Conservation (phyloP, 2,113 vertebrate species). For the Macaca mulatta region DNA sequence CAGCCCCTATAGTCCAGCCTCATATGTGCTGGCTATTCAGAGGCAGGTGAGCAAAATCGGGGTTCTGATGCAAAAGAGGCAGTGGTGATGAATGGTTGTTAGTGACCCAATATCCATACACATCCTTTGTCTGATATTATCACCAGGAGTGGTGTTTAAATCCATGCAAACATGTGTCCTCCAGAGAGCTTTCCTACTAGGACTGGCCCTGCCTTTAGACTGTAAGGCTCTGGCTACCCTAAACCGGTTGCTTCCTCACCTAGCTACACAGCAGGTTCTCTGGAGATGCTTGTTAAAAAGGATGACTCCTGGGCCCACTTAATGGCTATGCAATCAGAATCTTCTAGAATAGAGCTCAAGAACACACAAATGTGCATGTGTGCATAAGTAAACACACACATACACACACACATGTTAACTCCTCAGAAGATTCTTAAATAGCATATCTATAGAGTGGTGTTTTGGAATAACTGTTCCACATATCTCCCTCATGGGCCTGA, state of each 20-base stretch:
- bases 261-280: background rate
- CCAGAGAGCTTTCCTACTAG: background rate
- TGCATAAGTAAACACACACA: background rate
- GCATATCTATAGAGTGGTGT: background rate
- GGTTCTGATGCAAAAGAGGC: background rate
- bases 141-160: background rate
- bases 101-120: background rate
- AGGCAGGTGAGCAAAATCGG: background rate
- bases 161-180: background rate
- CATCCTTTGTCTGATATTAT: background rate
- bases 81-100: background rate
- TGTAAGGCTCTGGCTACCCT: background rate
- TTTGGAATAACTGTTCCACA: background rate
- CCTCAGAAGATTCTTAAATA: background rate
- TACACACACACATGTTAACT: background rate
- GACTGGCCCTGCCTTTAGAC: background rate
- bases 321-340: background rate
- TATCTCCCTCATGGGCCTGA: background rate
- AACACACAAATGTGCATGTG: background rate
- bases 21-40: background rate
- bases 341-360: background rate
- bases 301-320: background rate
- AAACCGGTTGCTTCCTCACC: background rate
- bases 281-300: constrained; percentile 3
- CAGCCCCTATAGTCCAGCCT: background rate